Evolutionary conservation across 2,888 invertebrate species (phyloP).

Genomic region (Odontocerum albicorne): DNA sequence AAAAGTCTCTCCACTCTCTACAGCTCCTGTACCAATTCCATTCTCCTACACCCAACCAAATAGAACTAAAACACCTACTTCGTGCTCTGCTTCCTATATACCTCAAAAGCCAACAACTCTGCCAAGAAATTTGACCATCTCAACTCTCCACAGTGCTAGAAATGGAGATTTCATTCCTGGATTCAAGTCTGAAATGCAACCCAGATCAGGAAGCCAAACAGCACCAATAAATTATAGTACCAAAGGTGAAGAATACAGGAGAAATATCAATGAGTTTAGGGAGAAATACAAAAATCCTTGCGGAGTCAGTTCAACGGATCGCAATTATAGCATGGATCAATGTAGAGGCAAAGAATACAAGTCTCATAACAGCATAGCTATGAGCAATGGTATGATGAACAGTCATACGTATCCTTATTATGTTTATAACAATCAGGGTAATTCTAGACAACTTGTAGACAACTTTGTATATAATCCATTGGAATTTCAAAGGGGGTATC

Average conservation of each 20-base stretch:
- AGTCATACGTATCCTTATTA: conserved; percentile 56
- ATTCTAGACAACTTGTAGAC: conserved; percentile 48
- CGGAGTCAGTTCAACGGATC: conserved; percentile 43
- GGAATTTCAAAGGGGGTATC: conserved; percentile 60
- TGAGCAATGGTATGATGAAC: conserved; percentile 42
- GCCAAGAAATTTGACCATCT: conserved; percentile 55
- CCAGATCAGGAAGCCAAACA: conserved; percentile 40
- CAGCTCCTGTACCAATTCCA: conserved; percentile 37
- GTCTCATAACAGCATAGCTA: conserved; percentile 13
- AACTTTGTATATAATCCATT: conserved; percentile 58
- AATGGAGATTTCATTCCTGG: conserved; percentile 37
- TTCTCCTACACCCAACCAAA: conserved; percentile 42
- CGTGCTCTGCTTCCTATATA: conserved; percentile 51
- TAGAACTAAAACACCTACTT: conserved; percentile 44
- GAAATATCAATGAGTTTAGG: conserved; percentile 64
- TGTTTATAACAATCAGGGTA: conserved; percentile 60
- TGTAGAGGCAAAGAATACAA: conserved; percentile 22
- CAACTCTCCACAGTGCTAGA: conserved; percentile 47
- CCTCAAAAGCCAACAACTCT: conserved; percentile 54
- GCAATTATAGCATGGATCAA: conserved; percentile 43
- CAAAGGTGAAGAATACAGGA: conserved; percentile 60
- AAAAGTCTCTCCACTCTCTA: conserved; percentile 53
- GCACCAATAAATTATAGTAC: conserved; percentile 17
- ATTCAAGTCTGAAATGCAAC: conserved; percentile 27
- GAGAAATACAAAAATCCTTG: conserved; percentile 64